Evolutionary conservation across 2,113 vertebrate species (phyloP).

Genomic region (Sigmodon hispidus): DNA sequence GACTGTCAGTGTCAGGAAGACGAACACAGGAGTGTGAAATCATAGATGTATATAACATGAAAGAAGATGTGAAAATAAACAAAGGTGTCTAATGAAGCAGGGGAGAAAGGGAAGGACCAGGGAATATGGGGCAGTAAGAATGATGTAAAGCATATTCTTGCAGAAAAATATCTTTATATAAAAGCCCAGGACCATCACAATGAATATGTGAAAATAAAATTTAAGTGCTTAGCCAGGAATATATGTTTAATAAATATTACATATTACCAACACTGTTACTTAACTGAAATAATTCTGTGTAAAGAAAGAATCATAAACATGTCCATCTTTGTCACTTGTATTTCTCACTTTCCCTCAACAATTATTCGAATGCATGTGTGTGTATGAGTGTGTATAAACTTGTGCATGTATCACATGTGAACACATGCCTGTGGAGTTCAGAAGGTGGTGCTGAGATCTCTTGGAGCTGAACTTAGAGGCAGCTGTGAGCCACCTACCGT

Average conservation of each 20-base stretch:
- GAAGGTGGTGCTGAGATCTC: not conserved
- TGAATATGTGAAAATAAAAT: not conserved
- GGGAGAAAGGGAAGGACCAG: not conserved
- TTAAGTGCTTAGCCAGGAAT: not conserved
- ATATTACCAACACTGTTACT: not conserved
- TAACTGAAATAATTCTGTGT: not conserved
- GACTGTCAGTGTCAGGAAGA: not conserved
- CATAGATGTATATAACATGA: not conserved
- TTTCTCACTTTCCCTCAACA: not conserved
- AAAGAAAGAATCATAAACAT: not conserved
- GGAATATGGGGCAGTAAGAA: too few species aligned
- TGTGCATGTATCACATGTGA: not conserved
- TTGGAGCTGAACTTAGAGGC: not conserved
- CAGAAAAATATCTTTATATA: not conserved
- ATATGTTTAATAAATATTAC: not conserved
- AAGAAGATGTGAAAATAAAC: not conserved
- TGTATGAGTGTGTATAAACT: not conserved
- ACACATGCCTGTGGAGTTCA: not conserved
- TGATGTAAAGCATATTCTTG: not conserved
- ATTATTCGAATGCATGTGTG: not conserved
- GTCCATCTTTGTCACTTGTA: not conserved
- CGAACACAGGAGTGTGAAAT: not conserved
- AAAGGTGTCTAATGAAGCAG: not conserved
- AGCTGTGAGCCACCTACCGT: not conserved
- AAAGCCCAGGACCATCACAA: not conserved